Percentiles rank a stretch among this genome's conserved stretches.
Evolutionary conservation across 2,113 vertebrate species (phyloP).

Genomic region (Delphinus delphis): DNA sequence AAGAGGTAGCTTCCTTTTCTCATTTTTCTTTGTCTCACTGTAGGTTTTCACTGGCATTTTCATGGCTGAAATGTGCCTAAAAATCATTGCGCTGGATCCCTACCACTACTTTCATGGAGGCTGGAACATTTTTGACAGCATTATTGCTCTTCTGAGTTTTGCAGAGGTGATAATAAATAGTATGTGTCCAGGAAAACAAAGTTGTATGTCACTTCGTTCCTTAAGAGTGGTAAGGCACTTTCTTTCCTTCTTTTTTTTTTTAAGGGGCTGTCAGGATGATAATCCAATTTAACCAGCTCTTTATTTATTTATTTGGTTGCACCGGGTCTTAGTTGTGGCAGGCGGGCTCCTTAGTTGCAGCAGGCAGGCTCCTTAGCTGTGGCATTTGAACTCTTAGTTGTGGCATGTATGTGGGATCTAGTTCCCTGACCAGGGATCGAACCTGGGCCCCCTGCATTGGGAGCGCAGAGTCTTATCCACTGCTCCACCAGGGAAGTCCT

Average conservation of each 20-base stretch:
- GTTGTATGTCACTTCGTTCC: constrained; percentile 51
- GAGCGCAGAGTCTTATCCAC: no score
- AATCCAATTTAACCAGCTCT: no score
- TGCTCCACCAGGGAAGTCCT: no score
- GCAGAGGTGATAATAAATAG: constrained; percentile 32
- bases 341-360: no score
- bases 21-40: background rate
- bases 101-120: constrained; percentile 84
- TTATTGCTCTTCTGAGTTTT: constrained; percentile 81
- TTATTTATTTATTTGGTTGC: no score
- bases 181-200: fast-evolving
- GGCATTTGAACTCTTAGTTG: no score
- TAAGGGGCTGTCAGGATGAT: no score
- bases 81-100: constrained; percentile 85
- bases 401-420: no score
- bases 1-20: background rate
- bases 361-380: no score
- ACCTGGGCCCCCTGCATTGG: no score
- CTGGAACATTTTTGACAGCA: constrained; percentile 86
- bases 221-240: constrained; percentile 82
- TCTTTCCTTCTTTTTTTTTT: background rate
- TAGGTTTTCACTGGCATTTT: constrained; percentile 85
- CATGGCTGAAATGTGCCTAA: constrained; percentile 83
- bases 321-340: no score
- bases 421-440: no score